phyloP scores from a whole-genome alignment of 2,888 invertebrate genomes.

The Eulithis testata region DNA sequence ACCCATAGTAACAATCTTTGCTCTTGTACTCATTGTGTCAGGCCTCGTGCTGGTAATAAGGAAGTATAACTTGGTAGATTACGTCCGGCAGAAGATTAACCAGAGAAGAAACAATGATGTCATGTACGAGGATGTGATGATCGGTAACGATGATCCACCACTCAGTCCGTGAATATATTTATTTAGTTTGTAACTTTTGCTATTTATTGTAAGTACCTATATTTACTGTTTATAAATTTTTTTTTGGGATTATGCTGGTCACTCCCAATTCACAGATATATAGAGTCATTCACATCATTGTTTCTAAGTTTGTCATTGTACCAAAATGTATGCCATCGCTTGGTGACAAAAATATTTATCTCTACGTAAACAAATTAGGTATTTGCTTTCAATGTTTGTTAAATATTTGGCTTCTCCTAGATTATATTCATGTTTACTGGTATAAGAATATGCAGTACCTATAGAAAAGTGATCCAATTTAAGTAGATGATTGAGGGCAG shows the following conservation, averaged over 20 bases:
- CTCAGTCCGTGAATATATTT: conserved; percentile 67
- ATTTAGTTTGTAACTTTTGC: conserved; percentile 44
- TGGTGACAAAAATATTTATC: conserved; percentile 29
- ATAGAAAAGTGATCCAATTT: not conserved
- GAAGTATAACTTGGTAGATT: conserved; percentile 76
- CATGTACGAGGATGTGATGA: conserved; percentile 84
- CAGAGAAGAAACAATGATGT: conserved; percentile 71
- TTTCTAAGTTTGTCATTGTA: conserved; percentile 19
- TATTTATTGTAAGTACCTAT: conserved; percentile 42
- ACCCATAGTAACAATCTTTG: conserved; percentile 68
- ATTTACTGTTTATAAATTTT: conserved; percentile 25
- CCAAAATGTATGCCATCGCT: conserved; percentile 33
- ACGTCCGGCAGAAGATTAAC: conserved; percentile 70
- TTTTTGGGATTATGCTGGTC: conserved; percentile 28
- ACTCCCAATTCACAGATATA: conserved; percentile 26
- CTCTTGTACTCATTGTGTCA: conserved; percentile 67
- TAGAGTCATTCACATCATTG: conserved; percentile 8
- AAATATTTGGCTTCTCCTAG: conserved; percentile 36
- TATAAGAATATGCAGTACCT: not conserved
- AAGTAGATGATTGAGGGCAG: not conserved
- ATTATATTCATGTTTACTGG: conserved; percentile 21
- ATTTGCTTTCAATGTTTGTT: conserved; percentile 27
- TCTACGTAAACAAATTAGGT: conserved; percentile 29
- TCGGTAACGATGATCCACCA: conserved; percentile 81
- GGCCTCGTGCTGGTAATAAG: conserved; percentile 73